A percentile compares a stretch with the other conserved stretches of the same genome.
Conservation (phyloP, 2,113 vertebrate species). For the Myrmophylax atrothorax region DNA sequence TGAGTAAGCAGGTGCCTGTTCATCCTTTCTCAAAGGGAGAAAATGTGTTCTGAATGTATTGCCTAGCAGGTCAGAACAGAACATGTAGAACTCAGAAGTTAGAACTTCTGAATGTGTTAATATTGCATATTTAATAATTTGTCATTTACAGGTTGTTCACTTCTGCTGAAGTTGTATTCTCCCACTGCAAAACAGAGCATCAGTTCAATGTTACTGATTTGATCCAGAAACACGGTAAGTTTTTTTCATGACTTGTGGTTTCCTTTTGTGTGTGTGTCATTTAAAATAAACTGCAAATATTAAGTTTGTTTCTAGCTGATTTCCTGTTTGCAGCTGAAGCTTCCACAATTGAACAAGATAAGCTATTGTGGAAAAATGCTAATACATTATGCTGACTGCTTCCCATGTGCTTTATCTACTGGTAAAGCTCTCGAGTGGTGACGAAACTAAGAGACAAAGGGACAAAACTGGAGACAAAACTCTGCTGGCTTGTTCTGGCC, state of each 20-base stretch:
- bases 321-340: background rate
- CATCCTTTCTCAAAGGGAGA: background rate
- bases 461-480: too few relatives aligned
- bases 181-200: slow-evolving; percentile 87
- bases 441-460: background rate
- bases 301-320: background rate
- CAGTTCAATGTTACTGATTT: slow-evolving; percentile 75
- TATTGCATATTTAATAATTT: background rate
- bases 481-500: background rate
- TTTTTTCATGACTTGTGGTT: fast-evolving
- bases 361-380: background rate
- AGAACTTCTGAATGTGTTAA: fast-evolving
- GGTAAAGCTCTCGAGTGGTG: background rate
- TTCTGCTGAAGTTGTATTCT: slow-evolving; percentile 81
- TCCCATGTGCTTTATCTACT: background rate
- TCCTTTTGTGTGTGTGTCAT: background rate
- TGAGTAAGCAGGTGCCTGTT: fast-evolving
- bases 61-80: background rate
- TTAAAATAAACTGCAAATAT: background rate
- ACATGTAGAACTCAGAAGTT: fast-evolving
- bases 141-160: slow-evolving; percentile 72
- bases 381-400: background rate
- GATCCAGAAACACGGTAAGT: slow-evolving; percentile 83
- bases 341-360: background rate
- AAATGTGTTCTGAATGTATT: fast-evolving